These are phyloP conservation scores for Xestia sexstrigata DNA, from an alignment of 2,888 invertebrate genomes.

Conservation along the genomic window DNA sequence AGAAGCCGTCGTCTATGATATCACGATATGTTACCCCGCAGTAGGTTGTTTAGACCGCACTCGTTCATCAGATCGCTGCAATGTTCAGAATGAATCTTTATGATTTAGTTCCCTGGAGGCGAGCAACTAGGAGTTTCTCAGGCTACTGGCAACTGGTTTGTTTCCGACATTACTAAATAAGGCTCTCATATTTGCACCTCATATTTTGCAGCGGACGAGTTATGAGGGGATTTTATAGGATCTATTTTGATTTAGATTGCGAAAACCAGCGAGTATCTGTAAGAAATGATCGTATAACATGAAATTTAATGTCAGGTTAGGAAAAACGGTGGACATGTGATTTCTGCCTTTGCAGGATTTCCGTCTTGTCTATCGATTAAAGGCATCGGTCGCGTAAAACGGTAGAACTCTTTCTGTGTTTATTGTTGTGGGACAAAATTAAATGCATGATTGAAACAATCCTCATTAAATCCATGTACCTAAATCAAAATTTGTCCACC, in stretches of 20 bases:
- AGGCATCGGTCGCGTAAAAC: neutral
- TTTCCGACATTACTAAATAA: slow-evolving; percentile 86
- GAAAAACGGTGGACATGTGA: slow-evolving; percentile 50
- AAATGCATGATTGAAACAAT: neutral
- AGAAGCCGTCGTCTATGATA: slow-evolving; percentile 72
- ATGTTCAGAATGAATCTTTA: slow-evolving; percentile 85
- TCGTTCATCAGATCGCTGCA: slow-evolving; percentile 81
- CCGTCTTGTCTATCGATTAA: slow-evolving; percentile 19
- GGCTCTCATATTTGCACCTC: slow-evolving; percentile 86
- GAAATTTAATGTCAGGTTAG: slow-evolving; percentile 53
- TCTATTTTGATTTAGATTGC: slow-evolving; percentile 78
- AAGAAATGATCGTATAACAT: slow-evolving; percentile 54
- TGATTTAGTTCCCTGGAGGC: slow-evolving; percentile 84
- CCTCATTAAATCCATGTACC: slow-evolving; percentile 9
- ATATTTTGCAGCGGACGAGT: slow-evolving; percentile 77
- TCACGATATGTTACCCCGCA: slow-evolving; percentile 71
- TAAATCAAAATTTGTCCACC: slow-evolving; percentile 37
- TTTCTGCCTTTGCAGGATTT: slow-evolving; percentile 35
- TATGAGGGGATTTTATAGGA: slow-evolving; percentile 72
- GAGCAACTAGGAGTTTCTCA: slow-evolving; percentile 83
- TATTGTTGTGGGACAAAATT: neutral
- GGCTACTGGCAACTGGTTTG: slow-evolving; percentile 85
- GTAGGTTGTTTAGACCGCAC: slow-evolving; percentile 72
- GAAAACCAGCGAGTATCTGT: slow-evolving; percentile 53
- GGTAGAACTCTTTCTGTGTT: neutral